These are phyloP conservation scores for Diplolepis rosae DNA, from an alignment of 2,888 invertebrate species.

Conservation along the genomic window DNA sequence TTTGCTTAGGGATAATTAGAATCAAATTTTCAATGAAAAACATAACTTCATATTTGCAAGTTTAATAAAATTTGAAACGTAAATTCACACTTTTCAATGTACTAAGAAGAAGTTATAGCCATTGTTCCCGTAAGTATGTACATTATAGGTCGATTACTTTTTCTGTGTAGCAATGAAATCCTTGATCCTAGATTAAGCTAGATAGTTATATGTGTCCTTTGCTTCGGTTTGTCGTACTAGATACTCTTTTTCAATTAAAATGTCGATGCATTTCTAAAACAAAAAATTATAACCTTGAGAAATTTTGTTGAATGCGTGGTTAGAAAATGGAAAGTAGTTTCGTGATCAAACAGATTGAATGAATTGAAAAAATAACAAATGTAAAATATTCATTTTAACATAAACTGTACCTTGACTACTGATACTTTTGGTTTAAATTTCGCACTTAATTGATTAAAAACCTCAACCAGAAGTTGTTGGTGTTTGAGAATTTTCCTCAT, in stretches of 20 bases:
- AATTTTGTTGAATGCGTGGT: too few species aligned
- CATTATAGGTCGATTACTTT: not conserved
- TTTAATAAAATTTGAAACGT: too few species aligned
- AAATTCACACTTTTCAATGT: too few species aligned
- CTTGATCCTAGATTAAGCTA: too few species aligned
- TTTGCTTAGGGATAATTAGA: too few species aligned
- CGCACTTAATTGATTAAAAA: constrained; percentile 67
- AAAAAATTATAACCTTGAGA: not conserved
- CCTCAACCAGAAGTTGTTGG: constrained; percentile 96
- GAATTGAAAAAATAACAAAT: not conserved
- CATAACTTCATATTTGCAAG: too few species aligned
- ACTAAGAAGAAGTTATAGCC: too few species aligned
- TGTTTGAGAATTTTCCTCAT: constrained; percentile 96
- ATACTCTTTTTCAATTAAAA: constrained; percentile 5
- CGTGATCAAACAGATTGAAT: too few species aligned
- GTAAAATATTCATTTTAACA: not conserved
- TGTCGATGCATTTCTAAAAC: constrained; percentile 6
- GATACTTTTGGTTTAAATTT: not conserved
- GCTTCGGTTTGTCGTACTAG: not conserved
- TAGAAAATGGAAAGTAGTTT: too few species aligned
- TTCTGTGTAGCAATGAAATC: not conserved
- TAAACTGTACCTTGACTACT: not conserved
- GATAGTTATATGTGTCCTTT: not conserved
- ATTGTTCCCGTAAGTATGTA: not conserved
- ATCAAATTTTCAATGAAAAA: too few species aligned